Evolutionary conservation across 2,113 vertebrate genomes (phyloP).

Genomic region (Otus sunia): DNA sequence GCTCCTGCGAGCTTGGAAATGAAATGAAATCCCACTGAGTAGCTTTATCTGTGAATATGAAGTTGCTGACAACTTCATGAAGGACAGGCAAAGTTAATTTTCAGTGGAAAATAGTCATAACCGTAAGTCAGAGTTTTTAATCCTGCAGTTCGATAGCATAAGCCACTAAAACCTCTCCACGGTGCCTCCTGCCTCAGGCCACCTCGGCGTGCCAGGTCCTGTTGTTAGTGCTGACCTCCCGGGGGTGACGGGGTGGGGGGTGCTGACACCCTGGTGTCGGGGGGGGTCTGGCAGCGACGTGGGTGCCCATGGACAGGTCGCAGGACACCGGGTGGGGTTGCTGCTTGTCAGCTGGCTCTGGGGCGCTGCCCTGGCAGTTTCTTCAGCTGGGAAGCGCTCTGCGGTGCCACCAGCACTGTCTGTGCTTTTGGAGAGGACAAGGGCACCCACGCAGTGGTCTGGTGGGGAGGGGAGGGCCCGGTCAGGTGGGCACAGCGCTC

Average conservation of each 20-base stretch:
- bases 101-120: not conserved
- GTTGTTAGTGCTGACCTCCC: not conserved
- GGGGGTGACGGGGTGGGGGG: not conserved
- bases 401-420: not conserved
- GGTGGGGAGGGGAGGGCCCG: not conserved
- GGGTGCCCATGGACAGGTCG: not conserved
- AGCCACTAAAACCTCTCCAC: not conserved
- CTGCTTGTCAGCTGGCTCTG: not conserved
- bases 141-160: not conserved
- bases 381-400: too few relatives aligned
- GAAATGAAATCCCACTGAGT: not conserved
- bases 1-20: not conserved
- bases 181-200: not conserved
- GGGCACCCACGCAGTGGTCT: not conserved
- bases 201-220: not conserved
- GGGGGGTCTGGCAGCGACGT: not conserved
- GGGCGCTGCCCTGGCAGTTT: not conserved
- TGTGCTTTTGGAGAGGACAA: not conserved
- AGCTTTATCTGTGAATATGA: not conserved
- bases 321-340: not conserved
- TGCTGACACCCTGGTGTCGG: too few relatives aligned
- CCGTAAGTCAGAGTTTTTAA: not conserved
- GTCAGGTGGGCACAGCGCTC: rapidly evolving
- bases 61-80: not conserved
- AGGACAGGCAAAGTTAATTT: not conserved